A percentile compares a stretch with the other conserved stretches of the same genome.
Conservation (phyloP, 1,140 invertebrate species). For the Nomia melanderi region DNA sequence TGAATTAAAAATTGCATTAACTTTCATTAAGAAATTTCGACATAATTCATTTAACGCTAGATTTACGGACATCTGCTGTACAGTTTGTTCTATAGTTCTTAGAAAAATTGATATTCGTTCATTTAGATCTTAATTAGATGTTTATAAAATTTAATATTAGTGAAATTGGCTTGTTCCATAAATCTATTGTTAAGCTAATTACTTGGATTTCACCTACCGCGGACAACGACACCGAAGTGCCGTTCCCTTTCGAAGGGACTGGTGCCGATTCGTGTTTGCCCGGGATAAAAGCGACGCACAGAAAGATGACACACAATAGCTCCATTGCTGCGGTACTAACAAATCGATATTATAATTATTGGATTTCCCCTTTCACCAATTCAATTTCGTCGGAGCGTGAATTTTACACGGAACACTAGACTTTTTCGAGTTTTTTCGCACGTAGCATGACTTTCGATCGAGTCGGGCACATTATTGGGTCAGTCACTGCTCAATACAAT, state of each 20-base stretch:
- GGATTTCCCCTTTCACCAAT: not conserved
- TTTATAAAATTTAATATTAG: too few relatives aligned
- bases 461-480: not conserved
- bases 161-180: too few relatives aligned
- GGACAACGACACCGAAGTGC: not conserved
- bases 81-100: too few relatives aligned
- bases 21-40: too few relatives aligned
- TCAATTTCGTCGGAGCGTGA: not conserved
- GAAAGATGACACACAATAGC: not conserved
- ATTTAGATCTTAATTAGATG: too few relatives aligned
- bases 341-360: not conserved
- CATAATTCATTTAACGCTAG: too few relatives aligned
- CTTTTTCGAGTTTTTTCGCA: too few relatives aligned
- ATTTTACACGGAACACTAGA: too few relatives aligned
- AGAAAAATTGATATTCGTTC: too few relatives aligned
- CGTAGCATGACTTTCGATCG: too few relatives aligned
- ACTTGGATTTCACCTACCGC: slow-evolving; percentile 9
- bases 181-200: not conserved
- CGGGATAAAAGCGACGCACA: not conserved
- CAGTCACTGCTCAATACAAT: not conserved
- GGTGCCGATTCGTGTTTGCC: slow-evolving; percentile 3
- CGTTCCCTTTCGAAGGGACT: not conserved
- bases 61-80: too few relatives aligned
- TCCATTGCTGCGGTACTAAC: not conserved
- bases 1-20: too few relatives aligned